Evolutionary conservation across 1,140 invertebrate genomes (phyloP), one percentile per base, ranked within the genome.

Genomic region (Drosophila asahinai): DNA sequence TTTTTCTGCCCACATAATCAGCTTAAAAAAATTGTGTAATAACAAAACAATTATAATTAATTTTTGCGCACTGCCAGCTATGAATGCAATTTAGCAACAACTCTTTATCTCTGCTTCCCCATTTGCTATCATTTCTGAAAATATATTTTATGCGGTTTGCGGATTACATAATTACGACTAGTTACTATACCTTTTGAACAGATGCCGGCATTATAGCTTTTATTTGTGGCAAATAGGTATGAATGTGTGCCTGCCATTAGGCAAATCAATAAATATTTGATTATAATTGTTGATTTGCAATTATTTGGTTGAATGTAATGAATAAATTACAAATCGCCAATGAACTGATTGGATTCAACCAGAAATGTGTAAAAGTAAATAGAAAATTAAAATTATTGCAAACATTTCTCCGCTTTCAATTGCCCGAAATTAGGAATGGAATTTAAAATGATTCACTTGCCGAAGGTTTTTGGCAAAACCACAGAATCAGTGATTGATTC

Each of bases 271-370:
- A 81, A 89, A 84, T 90, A 84, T 89, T 90, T 84, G 86, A 89
- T 89, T 81, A 76, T 68, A 89, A 81, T 89, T 89, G 84, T 89
- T 89, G 81, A 90, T 84, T 89, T 84, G 80, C 78, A 89, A 84
- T 76, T 79, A 84, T 84, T 84, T 83, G 74, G 48, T 40, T 62
- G 65, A 57, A 71, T 63, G 52, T 58, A 33, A 70, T 66, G 64
- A 70, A 89, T 84, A 78, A 87, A 62, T 89, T 77, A 74, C 78
- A 73, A 73, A 54, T 74, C 54, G 25, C 25, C 54, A 59, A 54
- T 54, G n/a, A n/a, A n/a, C n/a, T n/a, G n/a, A n/a, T n/a, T n/a
- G n/a, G n/a, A n/a, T 61, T 58, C 67, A 60, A 27, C 25, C 27
- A 60, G 52, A 73, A 73, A 33, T 42, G 19, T 19, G 14, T 38